Base-by-base conservation (phyloP, 2,113 vertebrate genomes). In the Hydropotes inermis region DNA sequence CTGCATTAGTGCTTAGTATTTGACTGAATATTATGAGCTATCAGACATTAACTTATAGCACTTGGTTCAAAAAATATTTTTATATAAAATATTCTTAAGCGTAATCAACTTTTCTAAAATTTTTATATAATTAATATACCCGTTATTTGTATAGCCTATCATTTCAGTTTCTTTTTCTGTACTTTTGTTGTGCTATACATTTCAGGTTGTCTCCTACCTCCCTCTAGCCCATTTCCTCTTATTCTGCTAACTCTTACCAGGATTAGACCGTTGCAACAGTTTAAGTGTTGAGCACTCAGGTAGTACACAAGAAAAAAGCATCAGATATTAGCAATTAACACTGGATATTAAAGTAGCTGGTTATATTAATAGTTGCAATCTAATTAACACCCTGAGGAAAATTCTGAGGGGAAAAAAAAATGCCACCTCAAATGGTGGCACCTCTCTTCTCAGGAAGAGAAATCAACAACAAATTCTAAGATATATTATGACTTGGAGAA, bases 401-500 rank as follows among this genome's bases (percentile, higher is more conserved):
- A 36, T 25, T 8, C 36, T 64, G 16, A 84, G 84, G 33, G 39
- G 91, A 21, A 11, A 92, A 54, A 54, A 89, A 84, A 50, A 82
- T 3, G n/a, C 16, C 55, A 88, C 55, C 45, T 81, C 58, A 97
- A 74, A 55, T 39, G 39, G 39, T 39, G 39, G 39, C 39, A 39
- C 39, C 39, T 39, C 39, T 39, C 39, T 39, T 78, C 25, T 85
- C 47, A 33, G 30, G 45, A 96, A 85, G 33, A 82, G 36, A 93
- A 95, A 89, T 83, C 30, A 96, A 94, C 17, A 94, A 95, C 54
- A 90, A 95, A 93, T 33, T 86, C 54, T 57, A 23, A 94, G 95
- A 43, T 60, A 85, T 39, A 85, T 76, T 76, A 88, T n/a, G 23
- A 61, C 47, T 87, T 92, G 5, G 9, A 97, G 36, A 92, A 94